phyloP scores from a whole-genome alignment of 2,888 invertebrate species.

The Apamea crenata region DNA sequence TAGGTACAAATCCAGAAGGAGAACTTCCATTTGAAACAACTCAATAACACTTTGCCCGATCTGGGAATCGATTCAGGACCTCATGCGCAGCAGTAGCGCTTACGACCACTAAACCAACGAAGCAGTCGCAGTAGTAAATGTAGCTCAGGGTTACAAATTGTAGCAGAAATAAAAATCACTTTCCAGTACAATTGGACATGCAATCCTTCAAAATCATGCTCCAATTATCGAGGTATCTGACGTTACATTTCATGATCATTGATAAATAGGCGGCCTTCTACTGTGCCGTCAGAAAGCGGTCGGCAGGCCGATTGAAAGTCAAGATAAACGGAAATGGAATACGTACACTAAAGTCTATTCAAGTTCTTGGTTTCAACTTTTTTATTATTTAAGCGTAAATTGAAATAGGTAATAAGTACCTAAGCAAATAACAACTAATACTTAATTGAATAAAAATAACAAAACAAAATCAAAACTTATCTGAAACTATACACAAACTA shows the following conservation, averaged over 20 bases:
- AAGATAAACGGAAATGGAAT: slow-evolving; percentile 31
- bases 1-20: too few species aligned
- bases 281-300: background rate
- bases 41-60: too few species aligned
- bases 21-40: too few species aligned
- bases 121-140: background rate
- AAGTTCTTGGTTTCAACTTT: too few species aligned
- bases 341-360: background rate
- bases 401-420: too few species aligned
- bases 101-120: background rate
- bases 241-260: slow-evolving; percentile 1
- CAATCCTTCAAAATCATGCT: slow-evolving; percentile 18
- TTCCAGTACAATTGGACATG: background rate
- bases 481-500: too few species aligned
- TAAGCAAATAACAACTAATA: too few species aligned
- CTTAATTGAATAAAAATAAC: too few species aligned
- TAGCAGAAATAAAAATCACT: background rate
- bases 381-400: too few species aligned
- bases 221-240: slow-evolving; percentile 1
- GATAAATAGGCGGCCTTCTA: slow-evolving; percentile 12
- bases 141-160: background rate
- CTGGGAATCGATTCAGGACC: too few species aligned
- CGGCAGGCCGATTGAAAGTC: slow-evolving; percentile 21
- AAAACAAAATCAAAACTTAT: too few species aligned
- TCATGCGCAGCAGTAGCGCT: background rate